Conservation (phyloP, 2,888 invertebrate genomes). For the Eristalis intricaria region DNA sequence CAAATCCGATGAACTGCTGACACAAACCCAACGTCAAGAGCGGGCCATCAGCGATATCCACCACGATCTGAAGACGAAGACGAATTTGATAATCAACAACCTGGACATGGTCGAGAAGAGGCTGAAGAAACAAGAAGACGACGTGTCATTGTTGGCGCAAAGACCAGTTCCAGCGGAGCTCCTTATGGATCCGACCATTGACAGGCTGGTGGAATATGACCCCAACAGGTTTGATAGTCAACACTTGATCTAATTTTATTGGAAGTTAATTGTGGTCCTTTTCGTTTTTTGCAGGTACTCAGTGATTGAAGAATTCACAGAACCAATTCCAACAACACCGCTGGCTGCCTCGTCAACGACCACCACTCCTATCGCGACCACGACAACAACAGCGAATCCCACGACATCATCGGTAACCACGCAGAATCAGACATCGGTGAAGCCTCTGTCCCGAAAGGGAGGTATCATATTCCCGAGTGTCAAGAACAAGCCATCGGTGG, state of each 20-base stretch:
- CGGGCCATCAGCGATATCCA: slow-evolving; percentile 93
- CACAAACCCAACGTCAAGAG: slow-evolving; percentile 93
- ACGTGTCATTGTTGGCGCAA: slow-evolving; percentile 89
- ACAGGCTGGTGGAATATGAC: slow-evolving; percentile 90
- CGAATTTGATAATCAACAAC: slow-evolving; percentile 93
- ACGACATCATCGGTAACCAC: slow-evolving; percentile 45
- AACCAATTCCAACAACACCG: slow-evolving; percentile 75
- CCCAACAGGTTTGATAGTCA: slow-evolving; percentile 84
- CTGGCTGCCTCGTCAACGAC: slow-evolving; percentile 69
- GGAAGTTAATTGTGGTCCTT: too few species aligned
- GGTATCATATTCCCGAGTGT: slow-evolving; percentile 95
- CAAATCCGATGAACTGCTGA: slow-evolving; percentile 92
- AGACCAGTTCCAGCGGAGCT: slow-evolving; percentile 89
- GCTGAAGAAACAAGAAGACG: slow-evolving; percentile 92
- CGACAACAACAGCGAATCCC: slow-evolving; percentile 74
- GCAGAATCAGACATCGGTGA: slow-evolving; percentile 76
- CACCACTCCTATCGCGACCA: slow-evolving; percentile 73
- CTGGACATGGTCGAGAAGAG: slow-evolving; percentile 92
- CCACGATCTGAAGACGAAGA: slow-evolving; percentile 89
- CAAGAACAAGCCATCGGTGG: slow-evolving; percentile 93
- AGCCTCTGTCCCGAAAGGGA: slow-evolving; percentile 85
- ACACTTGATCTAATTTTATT: not conserved
- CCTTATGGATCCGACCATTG: slow-evolving; percentile 89
- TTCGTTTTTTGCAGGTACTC: slow-evolving; percentile 76
- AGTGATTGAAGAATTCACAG: slow-evolving; percentile 79